Percentiles rank a stretch among this genome's conserved stretches.
phyloP scores from a whole-genome alignment of 2,888 invertebrate genomes.

The Mylabris sibirica region DNA sequence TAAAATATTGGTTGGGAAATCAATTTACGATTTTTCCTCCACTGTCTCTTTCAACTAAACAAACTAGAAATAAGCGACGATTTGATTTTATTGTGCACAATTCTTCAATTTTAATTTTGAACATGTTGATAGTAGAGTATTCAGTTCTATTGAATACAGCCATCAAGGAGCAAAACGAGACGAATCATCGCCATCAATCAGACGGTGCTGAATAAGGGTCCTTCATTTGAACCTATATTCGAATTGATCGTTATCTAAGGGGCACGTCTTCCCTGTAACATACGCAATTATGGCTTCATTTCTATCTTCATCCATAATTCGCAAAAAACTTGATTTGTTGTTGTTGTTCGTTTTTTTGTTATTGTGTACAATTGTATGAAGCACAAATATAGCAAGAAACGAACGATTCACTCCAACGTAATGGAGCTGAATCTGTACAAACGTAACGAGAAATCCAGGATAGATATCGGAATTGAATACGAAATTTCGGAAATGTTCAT shows the following conservation, averaged over 20 bases:
- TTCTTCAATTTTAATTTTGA: background rate
- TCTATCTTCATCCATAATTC: background rate
- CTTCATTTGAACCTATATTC: background rate
- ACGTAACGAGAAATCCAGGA: conserved; percentile 36
- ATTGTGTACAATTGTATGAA: no score
- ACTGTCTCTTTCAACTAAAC: background rate
- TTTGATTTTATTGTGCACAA: background rate
- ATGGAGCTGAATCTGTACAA: conserved; percentile 7
- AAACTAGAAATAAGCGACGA: background rate
- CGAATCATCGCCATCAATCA: conserved; percentile 1
- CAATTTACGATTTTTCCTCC: conserved; percentile 19
- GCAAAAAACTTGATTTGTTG: background rate
- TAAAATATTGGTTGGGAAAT: conserved; percentile 21
- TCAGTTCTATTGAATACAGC: background rate
- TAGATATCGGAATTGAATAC: conserved; percentile 54
- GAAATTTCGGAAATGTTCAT: conserved; percentile 58
- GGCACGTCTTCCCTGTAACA: background rate
- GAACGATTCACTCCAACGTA: background rate
- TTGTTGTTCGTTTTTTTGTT: no score
- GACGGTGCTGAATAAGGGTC: background rate
- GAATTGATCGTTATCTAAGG: background rate
- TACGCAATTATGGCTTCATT: background rate
- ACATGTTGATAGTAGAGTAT: background rate
- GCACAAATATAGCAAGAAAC: background rate
- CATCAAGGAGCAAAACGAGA: background rate